Evolutionary conservation across 1,140 invertebrate species (phyloP).

Genomic region (Melitaea cinxia): DNA sequence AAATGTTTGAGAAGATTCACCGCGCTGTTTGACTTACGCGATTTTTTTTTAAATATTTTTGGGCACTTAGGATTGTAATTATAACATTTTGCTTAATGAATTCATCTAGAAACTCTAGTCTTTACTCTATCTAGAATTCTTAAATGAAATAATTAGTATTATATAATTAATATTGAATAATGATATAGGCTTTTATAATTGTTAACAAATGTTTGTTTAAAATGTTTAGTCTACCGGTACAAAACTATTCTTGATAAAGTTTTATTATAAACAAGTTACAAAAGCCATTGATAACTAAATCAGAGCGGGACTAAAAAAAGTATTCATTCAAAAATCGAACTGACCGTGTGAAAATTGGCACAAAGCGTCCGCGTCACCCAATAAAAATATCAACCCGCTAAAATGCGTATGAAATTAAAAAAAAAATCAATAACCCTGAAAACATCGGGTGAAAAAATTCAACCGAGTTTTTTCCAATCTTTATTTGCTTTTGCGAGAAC

Average conservation of each 20-base stretch:
- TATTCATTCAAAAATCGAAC: slow-evolving; percentile 29
- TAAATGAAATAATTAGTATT: too few species aligned
- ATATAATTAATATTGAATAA: too few species aligned
- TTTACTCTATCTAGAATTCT: too few species aligned
- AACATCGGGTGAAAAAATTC: slow-evolving; percentile 61
- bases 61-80: slow-evolving; percentile 5
- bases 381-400: slow-evolving; percentile 43
- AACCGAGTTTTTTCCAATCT: slow-evolving; percentile 70
- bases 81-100: neutral
- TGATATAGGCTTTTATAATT: too few species aligned
- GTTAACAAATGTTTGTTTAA: too few species aligned
- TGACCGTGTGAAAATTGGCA: slow-evolving; percentile 30
- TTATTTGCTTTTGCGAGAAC: slow-evolving; percentile 77
- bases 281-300: slow-evolving; percentile 10
- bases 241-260: too few species aligned
- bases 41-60: slow-evolving; percentile 31
- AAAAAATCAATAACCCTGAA: slow-evolving; percentile 68
- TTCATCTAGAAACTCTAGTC: neutral
- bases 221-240: too few species aligned
- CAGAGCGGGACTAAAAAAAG: slow-evolving; percentile 3
- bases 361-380: slow-evolving; percentile 31
- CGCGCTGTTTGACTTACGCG: slow-evolving; percentile 51
- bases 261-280: neutral
- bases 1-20: slow-evolving; percentile 68
- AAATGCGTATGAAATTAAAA: slow-evolving; percentile 60